Conservation (phyloP, 2,797 vertebrate genomes). For the Argya squamiceps region DNA sequence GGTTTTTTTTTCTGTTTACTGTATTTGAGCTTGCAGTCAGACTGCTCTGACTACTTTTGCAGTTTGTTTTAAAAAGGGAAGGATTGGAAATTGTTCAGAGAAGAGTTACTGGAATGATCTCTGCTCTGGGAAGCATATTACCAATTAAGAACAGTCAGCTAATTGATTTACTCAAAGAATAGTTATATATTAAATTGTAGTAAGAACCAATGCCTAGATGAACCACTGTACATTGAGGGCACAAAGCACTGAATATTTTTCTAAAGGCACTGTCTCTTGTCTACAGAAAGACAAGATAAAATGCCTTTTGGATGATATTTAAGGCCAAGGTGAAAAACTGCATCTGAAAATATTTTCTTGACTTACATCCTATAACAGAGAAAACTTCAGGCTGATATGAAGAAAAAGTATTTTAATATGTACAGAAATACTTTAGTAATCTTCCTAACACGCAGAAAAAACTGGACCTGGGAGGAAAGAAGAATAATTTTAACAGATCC, state of each 20-base stretch:
- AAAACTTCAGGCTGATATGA: neutral
- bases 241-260: neutral
- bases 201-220: neutral
- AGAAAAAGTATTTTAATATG: neutral
- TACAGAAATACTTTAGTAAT: neutral
- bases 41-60: neutral
- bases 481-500: neutral
- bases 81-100: neutral
- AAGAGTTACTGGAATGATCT: neutral
- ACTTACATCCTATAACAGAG: neutral
- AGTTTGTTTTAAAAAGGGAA: neutral
- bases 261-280: neutral
- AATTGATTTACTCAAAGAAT: neutral
- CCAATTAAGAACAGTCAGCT: neutral
- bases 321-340: neutral
- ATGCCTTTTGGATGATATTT: neutral
- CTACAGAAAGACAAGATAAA: neutral
- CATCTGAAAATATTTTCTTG: neutral
- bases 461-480: neutral
- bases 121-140: neutral
- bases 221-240: neutral
- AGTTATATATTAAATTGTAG: neutral
- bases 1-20: fast-evolving
- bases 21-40: neutral
- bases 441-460: neutral